Evolutionary conservation across 2,888 invertebrate species (phyloP), one percentile per base, ranked within the genome.

Genomic region (Apantesis nais): DNA sequence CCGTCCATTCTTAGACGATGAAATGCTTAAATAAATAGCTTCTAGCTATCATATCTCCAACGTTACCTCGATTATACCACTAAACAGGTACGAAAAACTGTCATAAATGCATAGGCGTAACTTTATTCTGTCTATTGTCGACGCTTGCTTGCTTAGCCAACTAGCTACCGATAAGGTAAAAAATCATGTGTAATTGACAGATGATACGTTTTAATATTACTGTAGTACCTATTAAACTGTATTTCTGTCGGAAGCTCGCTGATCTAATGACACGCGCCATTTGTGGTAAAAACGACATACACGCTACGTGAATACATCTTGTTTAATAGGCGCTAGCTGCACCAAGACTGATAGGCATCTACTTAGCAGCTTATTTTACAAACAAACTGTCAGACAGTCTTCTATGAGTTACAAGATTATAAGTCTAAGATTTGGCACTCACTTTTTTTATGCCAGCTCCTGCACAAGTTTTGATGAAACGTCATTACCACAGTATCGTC

Each of bases 281-380:
- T 66, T 66, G 52, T 66, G 19, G 66, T 62, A 61, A 66, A 65
- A 64, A 25, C 31, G 31, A 44, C 22, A 31, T 48, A 68, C 71
- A 71, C 55, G n/a, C 25, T 67, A 63, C n/a, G 29, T 25, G 70
- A n/a, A 69, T 70, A 78, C 66, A 11, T 75, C 65, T 74, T 74
- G 69, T 71, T 55, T 60, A 74, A 72, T 70, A 62, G 61, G 70
- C 78, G 74, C 79, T 79, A 82, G 79, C 78, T 81, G 82, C 83
- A 82, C 83, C 75, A 86, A 86, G 85, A 85, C 85, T 85, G 85
- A 85, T 83, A 84, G 74, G 79, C 77, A 83, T 79, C 81, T 80
- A 83, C 79, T 83, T 79, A 79, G 73, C 81, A 77, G 83, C 76
- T 82, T 81, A 62, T 41, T 77, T 73, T 77, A 77, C 77, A 79